Evolutionary conservation across 2,797 vertebrate genomes (phyloP).

Genomic region (Hippoglossus hippoglossus): DNA sequence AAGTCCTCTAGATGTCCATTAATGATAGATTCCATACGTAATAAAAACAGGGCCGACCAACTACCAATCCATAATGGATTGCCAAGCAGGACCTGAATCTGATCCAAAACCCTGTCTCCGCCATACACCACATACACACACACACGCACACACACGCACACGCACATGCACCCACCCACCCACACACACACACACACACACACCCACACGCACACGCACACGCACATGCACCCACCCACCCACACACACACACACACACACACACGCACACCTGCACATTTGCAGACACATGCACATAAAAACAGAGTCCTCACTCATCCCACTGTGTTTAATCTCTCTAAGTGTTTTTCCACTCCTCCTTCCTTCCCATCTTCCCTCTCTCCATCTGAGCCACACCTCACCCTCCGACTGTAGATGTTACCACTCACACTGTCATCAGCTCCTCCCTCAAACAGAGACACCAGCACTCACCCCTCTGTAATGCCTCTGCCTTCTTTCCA

Average conservation of each 20-base stretch:
- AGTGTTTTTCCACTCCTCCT: slow-evolving; percentile 70
- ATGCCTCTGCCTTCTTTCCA: slow-evolving; percentile 32
- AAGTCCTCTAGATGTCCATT: slow-evolving; percentile 76
- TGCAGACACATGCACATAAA: slow-evolving; percentile 67
- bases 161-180: slow-evolving; percentile 1
- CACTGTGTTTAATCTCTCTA: slow-evolving; percentile 75
- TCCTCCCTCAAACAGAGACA: slow-evolving; percentile 51
- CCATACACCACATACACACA: not conserved
- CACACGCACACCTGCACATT: slow-evolving; percentile 36
- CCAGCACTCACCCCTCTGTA: slow-evolving; percentile 31
- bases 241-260: not conserved
- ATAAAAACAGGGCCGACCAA: slow-evolving; percentile 68
- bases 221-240: not conserved
- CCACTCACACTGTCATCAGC: slow-evolving; percentile 55
- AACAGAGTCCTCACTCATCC: slow-evolving; percentile 57
- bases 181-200: too few species aligned
- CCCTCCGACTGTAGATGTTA: slow-evolving; percentile 31
- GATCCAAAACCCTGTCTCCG: slow-evolving; percentile 54
- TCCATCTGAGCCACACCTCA: slow-evolving; percentile 28
- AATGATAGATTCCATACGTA: slow-evolving; percentile 73
- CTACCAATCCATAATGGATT: slow-evolving; percentile 71
- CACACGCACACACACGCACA: not conserved
- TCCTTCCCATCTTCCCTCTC: slow-evolving; percentile 25
- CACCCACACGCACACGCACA: not conserved
- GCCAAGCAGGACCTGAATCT: slow-evolving; percentile 59